Evolutionary conservation across 2,797 vertebrate species (phyloP).

Genomic region (Pangasius krempfi): DNA sequence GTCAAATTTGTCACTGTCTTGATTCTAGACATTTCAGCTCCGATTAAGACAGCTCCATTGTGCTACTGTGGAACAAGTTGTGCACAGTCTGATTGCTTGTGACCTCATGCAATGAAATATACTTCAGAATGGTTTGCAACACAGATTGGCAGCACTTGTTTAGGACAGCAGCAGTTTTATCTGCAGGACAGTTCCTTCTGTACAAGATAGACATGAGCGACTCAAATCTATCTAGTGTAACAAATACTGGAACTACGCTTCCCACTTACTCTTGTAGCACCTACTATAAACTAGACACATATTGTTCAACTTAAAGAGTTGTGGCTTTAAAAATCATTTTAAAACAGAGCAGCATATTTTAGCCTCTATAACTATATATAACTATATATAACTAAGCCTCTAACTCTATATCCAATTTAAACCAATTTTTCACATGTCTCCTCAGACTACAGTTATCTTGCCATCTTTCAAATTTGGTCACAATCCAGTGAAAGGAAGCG

Average conservation of each 20-base stretch:
- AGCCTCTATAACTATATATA: too few relatives aligned
- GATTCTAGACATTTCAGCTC: background rate
- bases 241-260: background rate
- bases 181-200: background rate
- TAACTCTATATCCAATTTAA: background rate
- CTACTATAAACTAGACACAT: background rate
- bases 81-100: background rate
- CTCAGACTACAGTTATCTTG: background rate
- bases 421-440: background rate
- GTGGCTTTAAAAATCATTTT: background rate
- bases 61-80: background rate
- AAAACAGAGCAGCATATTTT: background rate
- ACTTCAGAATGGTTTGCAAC: background rate
- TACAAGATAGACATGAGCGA: background rate
- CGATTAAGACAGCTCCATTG: background rate
- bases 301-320: background rate
- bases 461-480: constrained; percentile 10
- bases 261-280: background rate
- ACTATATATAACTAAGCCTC: too few relatives aligned
- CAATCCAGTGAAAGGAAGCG: background rate
- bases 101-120: background rate
- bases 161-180: background rate
- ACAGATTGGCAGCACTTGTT: background rate
- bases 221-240: background rate
- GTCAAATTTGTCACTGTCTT: background rate